Base-by-base conservation (phyloP, 2,888 invertebrate species). In the Hecatera dysodea region DNA sequence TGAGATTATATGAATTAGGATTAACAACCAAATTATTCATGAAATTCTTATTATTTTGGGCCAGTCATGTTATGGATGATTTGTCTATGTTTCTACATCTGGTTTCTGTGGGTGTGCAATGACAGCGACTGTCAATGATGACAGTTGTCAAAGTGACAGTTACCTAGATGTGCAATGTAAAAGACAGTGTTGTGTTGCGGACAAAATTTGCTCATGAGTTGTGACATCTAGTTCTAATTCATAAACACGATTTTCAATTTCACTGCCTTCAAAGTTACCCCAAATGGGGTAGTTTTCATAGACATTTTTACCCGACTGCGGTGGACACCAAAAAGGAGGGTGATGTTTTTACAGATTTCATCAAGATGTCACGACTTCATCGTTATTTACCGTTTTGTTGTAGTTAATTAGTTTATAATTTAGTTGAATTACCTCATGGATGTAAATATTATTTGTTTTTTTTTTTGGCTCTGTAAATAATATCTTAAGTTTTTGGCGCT, bases 181-280 rank as follows among this genome's bases (percentile, higher is more conserved):
- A 89, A 91, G 89, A 83, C 84, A 71, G 78, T 82, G 81, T 81
- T 80, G 75, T 82, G 78, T 84, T 81, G 75, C 72, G 48, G 66
- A 74, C 70, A 76, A 78, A 77, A 66, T 85, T 90, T 89, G 90
- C 90, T 91, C 91, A 89, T 86, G 82, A 86, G 83, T 85, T 86
- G 83, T 84, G 78, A 72, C 78, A 82, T 84, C 78, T 80, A 50
- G 75, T 62, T 62, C 56, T 56, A 44, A 27, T 64, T n/a, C n/a
- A 33, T 29, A 15, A 36, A 57, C 29, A 52, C 48, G n/a, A 12
- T 44, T 9, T 60, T 44, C 0, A 48, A 52, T 73, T 11, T 56
- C 27, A 46, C 15, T 19, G 12, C 17, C 2, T 57, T 65, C 22
- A 22, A 17, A 65, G 11, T 36, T 59, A 42, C 59, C 22, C 24